phyloP scores from a whole-genome alignment of 2,113 vertebrate genomes.

The Arenaria interpres region DNA sequence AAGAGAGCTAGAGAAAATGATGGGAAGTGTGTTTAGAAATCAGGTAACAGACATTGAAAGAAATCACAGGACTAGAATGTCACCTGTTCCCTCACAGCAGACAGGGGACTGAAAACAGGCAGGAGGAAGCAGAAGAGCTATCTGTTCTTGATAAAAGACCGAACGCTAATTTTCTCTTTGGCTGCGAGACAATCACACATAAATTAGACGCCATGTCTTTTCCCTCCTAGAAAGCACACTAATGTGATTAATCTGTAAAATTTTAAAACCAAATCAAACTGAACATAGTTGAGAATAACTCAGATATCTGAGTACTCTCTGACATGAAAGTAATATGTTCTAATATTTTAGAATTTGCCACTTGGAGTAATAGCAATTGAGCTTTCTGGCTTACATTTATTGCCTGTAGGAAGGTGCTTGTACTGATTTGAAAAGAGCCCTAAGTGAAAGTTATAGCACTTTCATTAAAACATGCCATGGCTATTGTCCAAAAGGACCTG shows the following conservation, averaged over 20 bases:
- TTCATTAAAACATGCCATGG: neutral
- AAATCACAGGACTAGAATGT: neutral
- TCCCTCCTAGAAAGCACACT: neutral
- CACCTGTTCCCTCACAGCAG: neutral
- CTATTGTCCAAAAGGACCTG: neutral
- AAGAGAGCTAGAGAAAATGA: neutral
- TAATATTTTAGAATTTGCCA: neutral
- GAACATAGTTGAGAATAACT: neutral
- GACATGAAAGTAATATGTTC: neutral
- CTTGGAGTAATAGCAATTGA: neutral
- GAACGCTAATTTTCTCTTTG: neutral
- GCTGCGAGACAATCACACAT: neutral
- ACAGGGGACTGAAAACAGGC: neutral
- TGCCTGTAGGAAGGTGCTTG: neutral
- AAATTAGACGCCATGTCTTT: neutral
- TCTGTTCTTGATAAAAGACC: neutral
- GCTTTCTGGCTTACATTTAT: neutral
- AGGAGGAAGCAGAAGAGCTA: neutral
- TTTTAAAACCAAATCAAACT: neutral
- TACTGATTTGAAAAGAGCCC: neutral
- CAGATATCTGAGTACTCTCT: neutral
- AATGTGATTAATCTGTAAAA: neutral
- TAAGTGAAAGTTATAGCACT: neutral
- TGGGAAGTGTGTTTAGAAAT: neutral
- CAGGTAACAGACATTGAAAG: neutral